Conservation (phyloP, 2,113 vertebrate genomes). For the Nesogale talazaci region DNA sequence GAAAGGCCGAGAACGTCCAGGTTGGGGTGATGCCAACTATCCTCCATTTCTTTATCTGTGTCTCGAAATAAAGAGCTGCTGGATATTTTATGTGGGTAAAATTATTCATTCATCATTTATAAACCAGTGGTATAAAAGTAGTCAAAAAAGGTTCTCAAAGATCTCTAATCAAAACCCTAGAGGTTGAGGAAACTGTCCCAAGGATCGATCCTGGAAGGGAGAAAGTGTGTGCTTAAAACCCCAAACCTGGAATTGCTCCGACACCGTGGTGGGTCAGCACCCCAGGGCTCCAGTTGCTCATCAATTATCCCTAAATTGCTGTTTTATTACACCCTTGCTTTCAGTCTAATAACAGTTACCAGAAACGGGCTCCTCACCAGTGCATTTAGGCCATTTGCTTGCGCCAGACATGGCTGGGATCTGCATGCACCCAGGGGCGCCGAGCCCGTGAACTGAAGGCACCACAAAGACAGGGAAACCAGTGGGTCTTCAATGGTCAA, state of each 20-base stretch:
- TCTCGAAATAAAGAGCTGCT: constrained; percentile 11
- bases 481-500: constrained; percentile 35
- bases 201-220: constrained; percentile 71
- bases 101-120: constrained; percentile 64
- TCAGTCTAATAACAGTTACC: constrained; percentile 80
- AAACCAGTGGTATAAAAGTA: constrained; percentile 69
- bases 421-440: constrained; percentile 42
- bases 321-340: constrained; percentile 82
- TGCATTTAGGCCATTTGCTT: constrained; percentile 79
- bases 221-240: constrained; percentile 69
- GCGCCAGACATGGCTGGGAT: constrained; percentile 68
- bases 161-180: constrained; percentile 71
- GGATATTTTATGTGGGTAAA: not conserved
- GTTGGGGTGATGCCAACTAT: not conserved
- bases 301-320: constrained; percentile 80
- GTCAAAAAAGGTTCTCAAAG: constrained; percentile 48
- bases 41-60: not conserved
- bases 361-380: constrained; percentile 80
- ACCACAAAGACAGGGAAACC: not conserved
- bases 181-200: constrained; percentile 66
- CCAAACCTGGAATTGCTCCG: constrained; percentile 58
- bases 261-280: constrained; percentile 63
- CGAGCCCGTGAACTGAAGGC: constrained; percentile 27
- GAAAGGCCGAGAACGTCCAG: not conserved
- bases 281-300: constrained; percentile 77